Evolutionary conservation across 2,797 vertebrate species (phyloP).

Genomic region (Enteromius fasciolatus): DNA sequence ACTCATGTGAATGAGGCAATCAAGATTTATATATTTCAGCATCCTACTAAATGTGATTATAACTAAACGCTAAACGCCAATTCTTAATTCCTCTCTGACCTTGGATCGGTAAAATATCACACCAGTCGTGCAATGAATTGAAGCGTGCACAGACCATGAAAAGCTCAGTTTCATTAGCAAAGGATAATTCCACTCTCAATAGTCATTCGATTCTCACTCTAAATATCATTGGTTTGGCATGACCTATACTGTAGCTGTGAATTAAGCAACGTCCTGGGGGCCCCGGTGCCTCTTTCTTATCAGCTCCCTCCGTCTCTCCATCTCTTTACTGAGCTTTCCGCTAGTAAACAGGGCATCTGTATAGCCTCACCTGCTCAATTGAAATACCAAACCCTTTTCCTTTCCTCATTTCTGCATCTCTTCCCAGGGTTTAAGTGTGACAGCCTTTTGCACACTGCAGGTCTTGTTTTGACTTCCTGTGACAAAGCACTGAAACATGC

Average conservation of each 20-base stretch:
- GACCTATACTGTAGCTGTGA: slow-evolving; percentile 18
- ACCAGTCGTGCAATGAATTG: slow-evolving; percentile 31
- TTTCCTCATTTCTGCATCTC: slow-evolving; percentile 7
- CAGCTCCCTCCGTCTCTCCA: not conserved
- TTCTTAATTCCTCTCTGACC: slow-evolving; percentile 29
- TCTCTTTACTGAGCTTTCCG: slow-evolving; percentile 5
- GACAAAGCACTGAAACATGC: slow-evolving; percentile 31
- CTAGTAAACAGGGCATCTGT: slow-evolving; percentile 27
- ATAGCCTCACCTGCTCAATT: slow-evolving; percentile 38
- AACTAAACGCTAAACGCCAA: slow-evolving; percentile 39
- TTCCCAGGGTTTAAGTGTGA: slow-evolving; percentile 35
- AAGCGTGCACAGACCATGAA: slow-evolving; percentile 19
- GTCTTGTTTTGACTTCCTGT: slow-evolving; percentile 51
- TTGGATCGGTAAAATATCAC: slow-evolving; percentile 47
- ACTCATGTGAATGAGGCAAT: slow-evolving; percentile 1
- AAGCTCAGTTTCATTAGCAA: slow-evolving; percentile 35
- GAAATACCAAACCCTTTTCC: slow-evolving; percentile 23
- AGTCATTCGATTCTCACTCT: slow-evolving; percentile 9
- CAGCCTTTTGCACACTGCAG: slow-evolving; percentile 28
- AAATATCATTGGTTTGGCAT: slow-evolving; percentile 37
- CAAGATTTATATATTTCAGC: not conserved
- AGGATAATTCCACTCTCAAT: slow-evolving; percentile 2
- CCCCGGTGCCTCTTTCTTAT: not conserved
- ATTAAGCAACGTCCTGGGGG: slow-evolving; percentile 16
- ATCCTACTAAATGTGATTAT: slow-evolving; percentile 34